Percentiles rank a stretch among this genome's conserved stretches.
phyloP scores from a whole-genome alignment of 2,113 vertebrate genomes.

The Tinamus guttatus region DNA sequence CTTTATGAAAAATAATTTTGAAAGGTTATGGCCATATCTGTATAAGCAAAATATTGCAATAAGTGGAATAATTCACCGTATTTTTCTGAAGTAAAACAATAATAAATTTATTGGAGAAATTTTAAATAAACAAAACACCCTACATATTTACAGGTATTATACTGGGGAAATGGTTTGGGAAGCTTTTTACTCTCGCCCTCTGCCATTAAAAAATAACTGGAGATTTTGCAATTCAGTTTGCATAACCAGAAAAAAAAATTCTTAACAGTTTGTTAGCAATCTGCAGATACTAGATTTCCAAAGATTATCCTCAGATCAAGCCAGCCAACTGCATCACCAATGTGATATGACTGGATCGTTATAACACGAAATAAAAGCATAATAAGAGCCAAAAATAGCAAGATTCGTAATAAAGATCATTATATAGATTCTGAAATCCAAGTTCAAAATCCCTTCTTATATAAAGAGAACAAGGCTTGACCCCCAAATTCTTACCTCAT shows the following conservation, averaged over 20 bases:
- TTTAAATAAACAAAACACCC: neutral
- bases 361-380: neutral
- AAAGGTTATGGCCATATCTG: neutral
- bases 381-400: neutral
- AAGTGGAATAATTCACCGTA: neutral
- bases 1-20: neutral
- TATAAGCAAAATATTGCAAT: neutral
- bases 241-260: neutral
- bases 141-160: neutral
- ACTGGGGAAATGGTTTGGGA: fast-evolving
- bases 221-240: neutral
- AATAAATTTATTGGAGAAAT: neutral
- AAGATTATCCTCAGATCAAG: neutral
- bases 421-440: neutral
- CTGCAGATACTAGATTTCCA: neutral
- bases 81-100: neutral
- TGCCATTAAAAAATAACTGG: neutral
- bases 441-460: neutral
- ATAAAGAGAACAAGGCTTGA: neutral
- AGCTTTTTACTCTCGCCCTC: neutral
- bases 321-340: neutral
- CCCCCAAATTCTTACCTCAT: neutral
- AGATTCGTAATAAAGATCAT: neutral
- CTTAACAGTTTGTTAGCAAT: neutral
- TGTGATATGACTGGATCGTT: neutral